phyloP scores from a whole-genome alignment of 2,797 vertebrate species.

The Chaunax sp. region DNA sequence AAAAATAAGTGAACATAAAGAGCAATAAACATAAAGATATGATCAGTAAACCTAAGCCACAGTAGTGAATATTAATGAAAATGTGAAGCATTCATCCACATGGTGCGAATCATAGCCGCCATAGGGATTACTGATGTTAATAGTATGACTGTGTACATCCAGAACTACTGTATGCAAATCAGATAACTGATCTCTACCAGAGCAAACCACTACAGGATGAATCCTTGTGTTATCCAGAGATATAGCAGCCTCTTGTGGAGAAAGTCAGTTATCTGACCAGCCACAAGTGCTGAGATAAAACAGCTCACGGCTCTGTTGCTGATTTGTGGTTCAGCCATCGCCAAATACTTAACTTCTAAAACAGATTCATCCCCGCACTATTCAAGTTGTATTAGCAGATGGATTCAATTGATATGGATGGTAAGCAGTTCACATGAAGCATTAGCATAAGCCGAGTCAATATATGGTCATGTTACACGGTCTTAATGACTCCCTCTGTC shows the following conservation, averaged over 20 bases:
- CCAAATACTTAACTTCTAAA: conserved; percentile 31
- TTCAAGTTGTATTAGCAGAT: conserved; percentile 1
- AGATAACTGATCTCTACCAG: conserved; percentile 17
- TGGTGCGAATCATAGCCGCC: conserved; percentile 15
- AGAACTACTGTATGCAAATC: conserved; percentile 43
- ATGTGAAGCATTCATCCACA: conserved; percentile 36
- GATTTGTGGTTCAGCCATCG: conserved; percentile 41
- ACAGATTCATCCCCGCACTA: conserved; percentile 12
- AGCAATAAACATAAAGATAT: conserved; percentile 29
- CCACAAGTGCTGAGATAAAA: conserved; percentile 5
- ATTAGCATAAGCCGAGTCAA: not conserved
- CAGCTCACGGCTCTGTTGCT: conserved; percentile 16
- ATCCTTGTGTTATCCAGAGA: conserved; percentile 27
- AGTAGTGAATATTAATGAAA: conserved; percentile 19
- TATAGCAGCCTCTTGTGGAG: conserved; percentile 72
- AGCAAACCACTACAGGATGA: not conserved
- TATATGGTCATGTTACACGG: not conserved
- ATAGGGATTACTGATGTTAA: conserved; percentile 36
- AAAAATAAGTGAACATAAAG: conserved; percentile 28
- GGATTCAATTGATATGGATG: not conserved
- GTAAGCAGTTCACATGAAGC: not conserved
- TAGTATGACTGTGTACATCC: conserved; percentile 22
- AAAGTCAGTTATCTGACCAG: not conserved
- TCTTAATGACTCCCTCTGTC: not conserved
- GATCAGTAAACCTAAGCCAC: conserved; percentile 34